Percentiles rank a stretch among this genome's conserved stretches.
These are phyloP conservation scores for Luffia ferchaultella DNA, from an alignment of 2,888 invertebrate species.

Conservation along the genomic window DNA sequence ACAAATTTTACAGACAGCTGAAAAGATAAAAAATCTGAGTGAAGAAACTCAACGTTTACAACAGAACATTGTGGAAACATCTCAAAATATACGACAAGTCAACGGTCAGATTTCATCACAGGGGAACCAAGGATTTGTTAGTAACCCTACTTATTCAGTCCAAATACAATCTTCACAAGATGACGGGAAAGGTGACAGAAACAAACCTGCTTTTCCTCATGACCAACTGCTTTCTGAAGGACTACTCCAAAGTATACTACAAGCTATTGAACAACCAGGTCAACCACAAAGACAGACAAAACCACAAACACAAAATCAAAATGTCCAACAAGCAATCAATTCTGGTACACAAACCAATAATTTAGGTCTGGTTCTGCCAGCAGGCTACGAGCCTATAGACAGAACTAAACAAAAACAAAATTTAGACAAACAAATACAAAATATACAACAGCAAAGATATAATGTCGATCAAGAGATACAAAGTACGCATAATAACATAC, in stretches of 20 bases:
- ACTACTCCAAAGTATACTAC: constrained; percentile 79
- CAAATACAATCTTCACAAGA: constrained; percentile 79
- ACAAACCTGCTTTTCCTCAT: constrained; percentile 67
- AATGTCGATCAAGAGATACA: constrained; percentile 31
- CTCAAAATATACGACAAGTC: constrained; percentile 31
- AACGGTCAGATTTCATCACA: constrained; percentile 21
- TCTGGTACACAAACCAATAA: constrained; percentile 22
- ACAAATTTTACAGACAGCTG: constrained; percentile 48
- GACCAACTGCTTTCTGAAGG: constrained; percentile 82
- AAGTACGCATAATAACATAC: constrained; percentile 26
- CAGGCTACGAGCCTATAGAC: constrained; percentile 49
- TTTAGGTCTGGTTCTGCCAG: constrained; percentile 43
- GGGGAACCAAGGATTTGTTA: constrained; percentile 44
- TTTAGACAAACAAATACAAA: constrained; percentile 10
- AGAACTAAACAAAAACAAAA: constrained; percentile 25
- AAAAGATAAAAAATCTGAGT: constrained; percentile 42
- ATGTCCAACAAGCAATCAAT: constrained; percentile 17
- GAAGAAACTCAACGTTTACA: constrained; percentile 47
- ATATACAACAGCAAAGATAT: constrained; percentile 12
- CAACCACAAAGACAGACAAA: constrained; percentile 7
- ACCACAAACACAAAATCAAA: constrained; percentile 20
- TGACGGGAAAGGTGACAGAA: constrained; percentile 41
- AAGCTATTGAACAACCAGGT: constrained; percentile 80
- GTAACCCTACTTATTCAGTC: constrained; percentile 73
- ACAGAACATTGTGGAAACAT: constrained; percentile 39